Evolutionary conservation across 2,797 vertebrate species (phyloP), one percentile per base, ranked within the genome.

Genomic region (Benthosema pterotum): DNA sequence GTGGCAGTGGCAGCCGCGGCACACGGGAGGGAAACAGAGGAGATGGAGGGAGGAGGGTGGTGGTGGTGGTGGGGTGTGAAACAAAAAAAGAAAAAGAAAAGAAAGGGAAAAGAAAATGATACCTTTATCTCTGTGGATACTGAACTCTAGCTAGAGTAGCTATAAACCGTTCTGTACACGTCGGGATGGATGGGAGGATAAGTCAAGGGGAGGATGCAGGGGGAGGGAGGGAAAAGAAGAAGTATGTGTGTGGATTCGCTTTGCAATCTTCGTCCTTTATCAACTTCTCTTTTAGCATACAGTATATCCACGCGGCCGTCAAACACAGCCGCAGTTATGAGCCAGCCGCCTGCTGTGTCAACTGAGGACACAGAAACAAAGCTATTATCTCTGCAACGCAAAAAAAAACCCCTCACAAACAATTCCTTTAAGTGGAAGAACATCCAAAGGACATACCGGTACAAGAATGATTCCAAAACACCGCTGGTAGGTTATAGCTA

Each of bases 1-100:
- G 94, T 93, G 93, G 93, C 93, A 93, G 87, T 93, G 92, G 87
- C 86, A 91, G 92, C 94, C 87, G 87, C 87, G 87, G 87, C 87
- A 87, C 87, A 88, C 87, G 82, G 80, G 84, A 86, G 86, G 87
- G 86, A 87, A 88, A 86, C 80, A 66, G 78, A 77, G 74, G 57
- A 63, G 75, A 75, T 71, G 63, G 59, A 14, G 55, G 19, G 42
- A 43, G 53, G 22, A 22, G 59, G 42, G 42, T 53, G 51, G 56
- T 61, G 71, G 77, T 19, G 38, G 46, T 18, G 9, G 22, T 11
- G 19, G 42, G 13, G 13, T 43, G 43, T 13, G 12, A 52, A 18
- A 45, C n/a, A n/a, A n/a, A n/a, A n/a, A n/a, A n/a, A n/a, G 28
- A 45, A 7, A n/a, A 18, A n/a, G 16, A 50, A 28, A 68, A 75